These are phyloP conservation scores for Pteronura brasiliensis DNA, from an alignment of 2,113 vertebrate genomes.

Conservation along the genomic window DNA sequence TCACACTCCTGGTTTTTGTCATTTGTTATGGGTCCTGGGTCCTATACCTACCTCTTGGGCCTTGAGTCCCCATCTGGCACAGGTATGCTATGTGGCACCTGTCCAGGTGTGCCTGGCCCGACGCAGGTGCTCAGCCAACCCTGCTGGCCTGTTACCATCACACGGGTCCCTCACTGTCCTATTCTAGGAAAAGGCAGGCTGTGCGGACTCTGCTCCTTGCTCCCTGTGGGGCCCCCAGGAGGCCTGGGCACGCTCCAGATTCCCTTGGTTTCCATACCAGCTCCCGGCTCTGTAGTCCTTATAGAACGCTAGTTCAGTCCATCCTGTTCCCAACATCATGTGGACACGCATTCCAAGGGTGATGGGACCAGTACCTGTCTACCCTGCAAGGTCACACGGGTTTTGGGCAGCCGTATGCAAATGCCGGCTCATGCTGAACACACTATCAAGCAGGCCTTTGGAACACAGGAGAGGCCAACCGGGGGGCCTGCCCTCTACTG, in stretches of 20 bases:
- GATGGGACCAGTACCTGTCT: neutral
- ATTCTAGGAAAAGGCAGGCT: neutral
- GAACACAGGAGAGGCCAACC: neutral
- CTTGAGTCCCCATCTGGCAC: neutral
- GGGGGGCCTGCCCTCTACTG: neutral
- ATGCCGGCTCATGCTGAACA: neutral
- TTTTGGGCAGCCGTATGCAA: neutral
- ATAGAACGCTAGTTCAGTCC: neutral
- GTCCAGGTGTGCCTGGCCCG: neutral
- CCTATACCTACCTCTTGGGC: too few species aligned
- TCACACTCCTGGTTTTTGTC: neutral
- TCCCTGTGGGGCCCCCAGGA: too few species aligned
- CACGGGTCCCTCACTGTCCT: too few species aligned
- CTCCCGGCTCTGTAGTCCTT: neutral
- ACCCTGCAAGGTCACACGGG: neutral
- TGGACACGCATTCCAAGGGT: too few species aligned
- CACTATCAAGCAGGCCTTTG: neutral
- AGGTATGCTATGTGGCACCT: neutral
- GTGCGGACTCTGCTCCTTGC: neutral
- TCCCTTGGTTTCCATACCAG: neutral
- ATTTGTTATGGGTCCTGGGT: neutral
- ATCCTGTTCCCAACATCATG: neutral
- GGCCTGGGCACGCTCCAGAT: neutral
- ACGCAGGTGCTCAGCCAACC: neutral
- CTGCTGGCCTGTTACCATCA: neutral